Evolutionary conservation across 1,140 invertebrate species (phyloP), one percentile per base, ranked within the genome.

Genomic region (Bombus balteatus): DNA sequence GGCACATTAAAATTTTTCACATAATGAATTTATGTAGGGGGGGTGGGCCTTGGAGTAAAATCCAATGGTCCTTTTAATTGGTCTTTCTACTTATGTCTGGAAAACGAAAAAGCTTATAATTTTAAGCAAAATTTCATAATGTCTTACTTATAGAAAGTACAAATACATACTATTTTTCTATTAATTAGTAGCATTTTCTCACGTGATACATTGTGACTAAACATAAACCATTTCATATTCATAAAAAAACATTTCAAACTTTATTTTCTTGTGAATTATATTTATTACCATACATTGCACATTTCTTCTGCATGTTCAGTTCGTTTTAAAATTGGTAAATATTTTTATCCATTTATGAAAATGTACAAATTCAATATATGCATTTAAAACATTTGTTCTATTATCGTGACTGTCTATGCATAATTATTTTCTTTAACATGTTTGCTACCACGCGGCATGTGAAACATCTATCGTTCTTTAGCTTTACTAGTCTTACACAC

Each of bases 131-230:
- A 72, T 53, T 73, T 72, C 6, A 37, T 59, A 18, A n/a, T 41
- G 13, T 72, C 65, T 80, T 57, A 72, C 39, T 32, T 85, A 37
- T 65, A 10, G 65, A 71, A 85, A 85, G 53, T 85, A 85, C 77
- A 85, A 84, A 84, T 28, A 71, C 25, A 85, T 80, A 85, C 68
- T 85, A 85, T 85, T 80, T 85, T 85, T 72, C 76, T 80, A 85
- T 76, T 72, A 22, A 80, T 62, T 72, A 80, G 6, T 62, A 41
- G 10, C 66, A 70, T 80, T 84, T 80, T 81, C 70, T 72, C 41
- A 39, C 25, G 25, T 6, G 3, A 78, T 80, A 39, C 34, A 65
- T 43, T 65, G 65, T 83, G 57, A 22, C 28, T 79, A 22, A 43
- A 79, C 18, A 57, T 22, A 34, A 32, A 32, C 4, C 10, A 79